Evolutionary conservation across 2,113 vertebrate genomes (phyloP).

Genomic region (Speoplatyrhinus poulsoni): DNA sequence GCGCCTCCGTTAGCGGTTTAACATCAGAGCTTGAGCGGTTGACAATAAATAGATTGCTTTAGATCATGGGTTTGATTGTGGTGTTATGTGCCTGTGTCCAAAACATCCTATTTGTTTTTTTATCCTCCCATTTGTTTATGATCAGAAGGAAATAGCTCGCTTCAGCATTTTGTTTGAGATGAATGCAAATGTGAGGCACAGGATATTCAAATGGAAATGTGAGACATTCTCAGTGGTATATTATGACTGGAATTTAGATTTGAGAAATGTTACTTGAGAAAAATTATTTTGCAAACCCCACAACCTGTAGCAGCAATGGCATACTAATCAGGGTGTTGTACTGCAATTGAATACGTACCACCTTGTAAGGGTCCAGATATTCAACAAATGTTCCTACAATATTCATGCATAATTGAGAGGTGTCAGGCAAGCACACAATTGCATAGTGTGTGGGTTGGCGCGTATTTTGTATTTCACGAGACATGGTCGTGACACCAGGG

Average conservation of each 20-base stretch:
- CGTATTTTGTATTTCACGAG: too few species aligned
- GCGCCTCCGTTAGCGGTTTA: conserved; percentile 47
- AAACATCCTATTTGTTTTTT: conserved; percentile 36
- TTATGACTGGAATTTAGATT: background rate
- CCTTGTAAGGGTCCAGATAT: too few species aligned
- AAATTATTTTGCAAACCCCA: too few species aligned
- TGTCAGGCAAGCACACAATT: background rate
- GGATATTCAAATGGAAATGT: conserved; percentile 1
- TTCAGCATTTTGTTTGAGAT: background rate
- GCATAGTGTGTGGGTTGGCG: too few species aligned
- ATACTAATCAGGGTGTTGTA: too few species aligned
- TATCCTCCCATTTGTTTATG: conserved; percentile 14
- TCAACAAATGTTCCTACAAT: background rate
- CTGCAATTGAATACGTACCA: too few species aligned
- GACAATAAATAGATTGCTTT: conserved; percentile 47
- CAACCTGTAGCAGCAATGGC: too few species aligned
- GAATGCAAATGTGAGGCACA: conserved; percentile 25
- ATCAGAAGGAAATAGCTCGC: conserved; percentile 28
- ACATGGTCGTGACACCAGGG: too few species aligned
- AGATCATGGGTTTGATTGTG: conserved; percentile 43
- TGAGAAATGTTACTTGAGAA: too few species aligned
- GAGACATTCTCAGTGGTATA: background rate
- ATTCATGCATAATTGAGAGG: background rate
- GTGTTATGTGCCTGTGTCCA: conserved; percentile 37
- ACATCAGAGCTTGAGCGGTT: conserved; percentile 53